Base-by-base conservation (phyloP, 1,140 invertebrate genomes). In the Ostrea edulis region DNA sequence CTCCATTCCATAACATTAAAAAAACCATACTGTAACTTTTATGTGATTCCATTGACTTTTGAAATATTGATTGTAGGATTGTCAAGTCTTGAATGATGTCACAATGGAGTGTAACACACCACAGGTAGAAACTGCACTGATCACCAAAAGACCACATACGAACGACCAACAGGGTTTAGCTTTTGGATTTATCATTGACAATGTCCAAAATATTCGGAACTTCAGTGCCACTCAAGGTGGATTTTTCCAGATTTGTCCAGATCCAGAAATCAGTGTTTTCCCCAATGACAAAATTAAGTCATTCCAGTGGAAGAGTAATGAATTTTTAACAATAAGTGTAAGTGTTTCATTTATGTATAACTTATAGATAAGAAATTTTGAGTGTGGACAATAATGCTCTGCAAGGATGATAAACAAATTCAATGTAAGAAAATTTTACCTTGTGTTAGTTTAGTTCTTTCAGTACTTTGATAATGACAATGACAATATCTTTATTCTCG, bases 131-230 rank as follows among this genome's bases (percentile, higher is more conserved):
- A 12, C 62, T 11, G 29, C 51, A 12, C 17, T 77, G 51, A 77
- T 54, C 20, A n/a, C 83, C 22, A 62, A 35, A 14, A 29, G 8
- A 54, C 51, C 51, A 11, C 11, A 85, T 58, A 12, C 17, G 3
- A 12, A 22, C 0, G 83, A 54, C 29, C 20, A 54, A 25, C 25
- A 22, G 53, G 68, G 68, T 25, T 96, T 99, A 84, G 97, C 98
- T 93, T 99, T 98, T 95, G 98, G 98, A 22, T 99, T 99, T 94
- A 95, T 97, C 88, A 98, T 99, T 98, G 98, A 99, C 94, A 97
- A 98, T 94, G 98, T 99, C 0, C 96, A 87, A 96, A 89, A 96
- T 35, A 97, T 99, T 7, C 96, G 97, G 93, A 98, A 99, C 95
- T 95, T 99, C 9, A 97, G 11, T 53, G 68, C 11, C 71, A 53